Conservation (phyloP, 1,140 invertebrate species). For the Colletes gigas region DNA sequence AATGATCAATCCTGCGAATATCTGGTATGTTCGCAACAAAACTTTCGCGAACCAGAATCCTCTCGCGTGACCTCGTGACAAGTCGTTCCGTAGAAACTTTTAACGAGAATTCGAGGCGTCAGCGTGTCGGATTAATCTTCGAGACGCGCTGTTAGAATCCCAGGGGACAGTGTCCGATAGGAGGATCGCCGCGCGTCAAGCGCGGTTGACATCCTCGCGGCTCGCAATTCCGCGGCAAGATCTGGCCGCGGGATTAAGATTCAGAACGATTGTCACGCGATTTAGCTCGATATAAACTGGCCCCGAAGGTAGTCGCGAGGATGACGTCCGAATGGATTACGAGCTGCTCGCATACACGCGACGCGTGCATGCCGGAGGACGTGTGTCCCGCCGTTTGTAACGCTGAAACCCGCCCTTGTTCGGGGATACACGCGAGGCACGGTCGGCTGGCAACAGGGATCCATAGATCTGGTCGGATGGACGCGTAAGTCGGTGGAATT, state of each 20-base stretch:
- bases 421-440: too few relatives aligned
- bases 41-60: too few relatives aligned
- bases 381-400: too few relatives aligned
- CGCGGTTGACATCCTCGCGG: background rate
- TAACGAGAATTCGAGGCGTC: slow-evolving; percentile 4
- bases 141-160: too few relatives aligned
- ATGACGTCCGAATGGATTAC: slow-evolving; percentile 63
- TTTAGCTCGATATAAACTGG: slow-evolving; percentile 33
- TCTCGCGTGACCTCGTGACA: too few relatives aligned
- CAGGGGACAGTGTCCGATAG: background rate
- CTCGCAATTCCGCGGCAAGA: background rate
- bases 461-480: slow-evolving; percentile 6
- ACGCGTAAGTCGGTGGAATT: too few relatives aligned
- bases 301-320: slow-evolving; percentile 53
- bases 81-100: background rate
- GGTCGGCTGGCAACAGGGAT: slow-evolving; percentile 25
- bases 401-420: background rate
- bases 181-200: background rate
- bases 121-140: slow-evolving; percentile 21
- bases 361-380: slow-evolving; percentile 3
- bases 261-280: slow-evolving; percentile 59
- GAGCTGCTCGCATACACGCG: slow-evolving; percentile 8
- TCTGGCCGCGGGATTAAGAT: slow-evolving; percentile 14
- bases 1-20: too few relatives aligned
- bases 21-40: too few relatives aligned